Evolutionary conservation across 2,888 invertebrate species (phyloP).

Genomic region (Calameuta pallipes): DNA sequence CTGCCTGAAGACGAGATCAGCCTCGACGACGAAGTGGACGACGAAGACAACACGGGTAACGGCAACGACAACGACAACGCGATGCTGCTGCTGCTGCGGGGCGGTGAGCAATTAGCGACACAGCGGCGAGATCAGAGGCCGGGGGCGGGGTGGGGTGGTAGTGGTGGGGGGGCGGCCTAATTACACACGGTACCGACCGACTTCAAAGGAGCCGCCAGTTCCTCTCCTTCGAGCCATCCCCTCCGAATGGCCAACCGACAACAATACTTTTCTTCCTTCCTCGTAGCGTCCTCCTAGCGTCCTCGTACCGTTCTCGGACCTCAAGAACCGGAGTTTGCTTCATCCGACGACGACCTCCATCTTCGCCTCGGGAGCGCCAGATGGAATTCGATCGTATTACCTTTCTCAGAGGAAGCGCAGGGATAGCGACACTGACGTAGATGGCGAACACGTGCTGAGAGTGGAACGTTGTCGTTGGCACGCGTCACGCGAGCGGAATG

Average conservation of each 20-base stretch:
- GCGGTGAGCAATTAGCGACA: conserved; percentile 64
- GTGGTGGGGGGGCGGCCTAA: conserved; percentile 54
- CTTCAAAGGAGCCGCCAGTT: conserved; percentile 63
- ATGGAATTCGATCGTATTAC: background rate
- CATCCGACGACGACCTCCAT: background rate
- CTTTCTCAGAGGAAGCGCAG: background rate
- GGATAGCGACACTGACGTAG: conserved; percentile 12
- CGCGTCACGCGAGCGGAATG: conserved; percentile 46
- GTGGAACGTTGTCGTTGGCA: conserved; percentile 37
- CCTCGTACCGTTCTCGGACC: background rate
- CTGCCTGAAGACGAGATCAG: background rate
- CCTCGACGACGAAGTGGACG: background rate
- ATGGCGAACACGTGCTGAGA: conserved; percentile 46
- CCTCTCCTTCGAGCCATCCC: conserved; percentile 54
- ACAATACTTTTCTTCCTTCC: conserved; percentile 54
- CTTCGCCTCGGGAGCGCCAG: background rate
- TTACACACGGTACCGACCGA: conserved; percentile 64
- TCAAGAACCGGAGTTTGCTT: background rate
- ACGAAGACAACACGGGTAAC: background rate
- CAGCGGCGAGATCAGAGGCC: conserved; percentile 62
- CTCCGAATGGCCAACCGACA: conserved; percentile 49
- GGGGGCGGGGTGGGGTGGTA: conserved; percentile 51
- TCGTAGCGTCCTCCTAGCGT: conserved; percentile 18
- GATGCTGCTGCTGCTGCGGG: conserved; percentile 57
- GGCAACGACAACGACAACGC: conserved; percentile 33